Conservation (phyloP, 2,113 vertebrate genomes). For the Anarhynchus alexandrinus region DNA sequence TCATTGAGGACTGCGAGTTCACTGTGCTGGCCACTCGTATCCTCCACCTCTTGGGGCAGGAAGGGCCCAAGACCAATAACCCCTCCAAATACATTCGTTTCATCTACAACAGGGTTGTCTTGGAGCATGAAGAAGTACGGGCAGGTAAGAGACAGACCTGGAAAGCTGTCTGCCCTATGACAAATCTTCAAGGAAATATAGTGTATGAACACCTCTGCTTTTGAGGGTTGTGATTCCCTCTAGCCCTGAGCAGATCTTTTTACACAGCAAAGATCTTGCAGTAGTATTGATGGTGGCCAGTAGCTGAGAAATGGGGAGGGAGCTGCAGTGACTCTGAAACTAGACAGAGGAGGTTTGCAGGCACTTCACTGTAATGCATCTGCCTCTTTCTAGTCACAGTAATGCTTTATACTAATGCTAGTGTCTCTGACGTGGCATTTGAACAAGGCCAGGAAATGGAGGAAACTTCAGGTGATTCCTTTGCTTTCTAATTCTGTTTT, state of each 20-base stretch:
- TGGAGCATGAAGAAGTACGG: constrained; percentile 83
- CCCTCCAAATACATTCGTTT: constrained; percentile 86
- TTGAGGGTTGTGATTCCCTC: not conserved
- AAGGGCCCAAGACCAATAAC: constrained; percentile 80
- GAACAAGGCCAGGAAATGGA: not conserved
- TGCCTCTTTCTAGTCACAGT: not conserved
- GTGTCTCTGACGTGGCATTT: not conserved
- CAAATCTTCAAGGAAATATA: not conserved
- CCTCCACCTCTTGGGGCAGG: constrained; percentile 80
- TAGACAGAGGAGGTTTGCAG: not conserved
- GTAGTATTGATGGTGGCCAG: not conserved
- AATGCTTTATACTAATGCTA: not conserved
- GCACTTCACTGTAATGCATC: not conserved
- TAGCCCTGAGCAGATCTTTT: not conserved
- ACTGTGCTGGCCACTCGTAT: constrained; percentile 83
- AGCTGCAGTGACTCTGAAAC: not conserved
- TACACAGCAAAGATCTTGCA: not conserved
- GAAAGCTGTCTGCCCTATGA: not conserved
- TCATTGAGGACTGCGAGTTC: constrained; percentile 84
- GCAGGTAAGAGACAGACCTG: constrained; percentile 67
- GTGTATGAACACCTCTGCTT: not conserved
- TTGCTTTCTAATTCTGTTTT: not conserved
- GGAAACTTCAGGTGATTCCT: not conserved
- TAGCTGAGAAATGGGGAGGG: not conserved
- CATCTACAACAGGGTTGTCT: constrained; percentile 82